Evolutionary conservation across 2,888 invertebrate species (phyloP), one percentile per base, ranked within the genome.

Genomic region (Nymphalis polychloros): DNA sequence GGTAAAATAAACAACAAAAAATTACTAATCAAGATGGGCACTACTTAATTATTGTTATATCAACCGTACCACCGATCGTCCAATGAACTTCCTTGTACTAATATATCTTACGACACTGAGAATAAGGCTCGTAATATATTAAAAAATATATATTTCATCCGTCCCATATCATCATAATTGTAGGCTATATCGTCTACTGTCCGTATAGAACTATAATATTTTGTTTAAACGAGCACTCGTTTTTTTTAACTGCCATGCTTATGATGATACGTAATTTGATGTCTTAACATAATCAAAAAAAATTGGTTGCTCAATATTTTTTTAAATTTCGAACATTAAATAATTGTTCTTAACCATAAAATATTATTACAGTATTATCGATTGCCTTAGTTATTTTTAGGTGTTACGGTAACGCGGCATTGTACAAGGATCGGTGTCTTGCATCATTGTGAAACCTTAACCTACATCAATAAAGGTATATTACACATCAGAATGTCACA

Each of bases 21-120:
- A 78, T 78, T 74, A 75, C 75, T 77, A 78, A 66, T 64, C 75
- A 70, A 72, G 76, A 76, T 76, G 74, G 76, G 77, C 77, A 78
- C 77, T 72, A 77, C 84, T 85, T 87, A 87, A 89, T 88, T 87
- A 89, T 89, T 88, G 81, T 89, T 86, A 88, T 88, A 88, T 83
- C 72, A 72, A 76, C 71, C 73, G 72, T 79, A 83, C 81, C 81
- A 71, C 59, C 55, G 27, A 59, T 53, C 53, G 57, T 41, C 49
- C 27, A 48, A 59, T 53, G 62, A 16, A 59, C 13, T 41, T 49
- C 48, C 47, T 48, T 35, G 19, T 49, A 5, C 61, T 64, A 70
- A 50, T n/a, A 50, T 50, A 23, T 49, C 49, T 48, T 67, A 70
- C 48, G 46, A 19, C 52, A 41, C 27, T 23, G 4, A 23, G 1